phyloP scores from a whole-genome alignment of 2,797 vertebrate genomes.

The Sebastes steindachneri region DNA sequence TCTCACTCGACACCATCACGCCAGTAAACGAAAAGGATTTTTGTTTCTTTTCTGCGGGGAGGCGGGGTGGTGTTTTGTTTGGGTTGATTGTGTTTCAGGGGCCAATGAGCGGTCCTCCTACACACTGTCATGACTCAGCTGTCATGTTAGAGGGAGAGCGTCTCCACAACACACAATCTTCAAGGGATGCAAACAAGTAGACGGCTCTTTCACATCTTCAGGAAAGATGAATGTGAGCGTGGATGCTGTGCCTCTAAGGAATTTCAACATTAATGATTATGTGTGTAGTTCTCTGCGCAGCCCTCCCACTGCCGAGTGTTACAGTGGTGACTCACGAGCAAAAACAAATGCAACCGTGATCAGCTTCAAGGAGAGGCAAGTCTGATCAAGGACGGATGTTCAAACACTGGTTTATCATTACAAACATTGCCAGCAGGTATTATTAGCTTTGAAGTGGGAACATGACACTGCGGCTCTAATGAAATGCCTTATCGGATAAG shows the following conservation, averaged over 20 bases:
- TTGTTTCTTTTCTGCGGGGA: constrained; percentile 35
- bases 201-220: constrained; percentile 19
- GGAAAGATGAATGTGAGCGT: neutral
- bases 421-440: constrained; percentile 38
- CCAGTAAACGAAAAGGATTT: constrained; percentile 52
- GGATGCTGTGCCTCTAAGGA: constrained; percentile 21
- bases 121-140: constrained; percentile 55
- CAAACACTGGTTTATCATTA: constrained; percentile 53
- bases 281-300: neutral
- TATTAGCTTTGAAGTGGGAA: constrained; percentile 46
- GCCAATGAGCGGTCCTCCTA: constrained; percentile 23
- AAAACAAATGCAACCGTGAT: constrained; percentile 53
- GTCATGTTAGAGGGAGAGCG: constrained; percentile 10
- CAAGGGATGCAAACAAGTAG: constrained; percentile 16
- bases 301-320: constrained; percentile 25
- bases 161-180: constrained; percentile 13
- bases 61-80: constrained; percentile 61
- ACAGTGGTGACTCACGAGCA: constrained; percentile 44
- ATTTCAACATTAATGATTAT: constrained; percentile 45
- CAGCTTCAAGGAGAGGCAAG: constrained; percentile 60
- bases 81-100: constrained; percentile 62
- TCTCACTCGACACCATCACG: constrained; percentile 56
- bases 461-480: constrained; percentile 47
- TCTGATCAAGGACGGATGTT: constrained; percentile 63
- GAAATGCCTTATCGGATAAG: constrained; percentile 37